Percentiles rank a stretch among this genome's conserved stretches.
phyloP scores from a whole-genome alignment of 2,888 invertebrate genomes.

The Tiliacea citrago region DNA sequence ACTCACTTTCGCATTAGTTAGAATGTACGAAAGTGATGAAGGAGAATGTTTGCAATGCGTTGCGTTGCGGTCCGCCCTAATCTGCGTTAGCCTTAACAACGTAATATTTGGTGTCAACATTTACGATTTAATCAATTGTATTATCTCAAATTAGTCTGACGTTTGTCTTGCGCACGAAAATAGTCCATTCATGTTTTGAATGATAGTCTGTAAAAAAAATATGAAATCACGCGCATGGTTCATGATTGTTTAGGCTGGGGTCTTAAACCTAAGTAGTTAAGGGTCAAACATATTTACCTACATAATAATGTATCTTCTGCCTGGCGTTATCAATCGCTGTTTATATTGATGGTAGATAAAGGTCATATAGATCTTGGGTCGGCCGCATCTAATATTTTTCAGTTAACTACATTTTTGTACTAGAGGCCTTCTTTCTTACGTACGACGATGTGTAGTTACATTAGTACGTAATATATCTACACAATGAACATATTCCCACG shows the following conservation, averaged over 20 bases:
- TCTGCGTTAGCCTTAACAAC: neutral
- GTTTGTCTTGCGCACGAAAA: constrained; percentile 39
- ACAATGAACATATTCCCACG: neutral
- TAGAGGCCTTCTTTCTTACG: neutral
- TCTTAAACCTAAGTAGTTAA: constrained; percentile 15
- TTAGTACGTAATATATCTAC: neutral
- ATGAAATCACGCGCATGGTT: constrained; percentile 48
- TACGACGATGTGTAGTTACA: neutral
- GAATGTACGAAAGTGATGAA: neutral
- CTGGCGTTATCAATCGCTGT: neutral
- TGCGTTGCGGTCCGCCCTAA: neutral
- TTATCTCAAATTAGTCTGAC: constrained; percentile 26
- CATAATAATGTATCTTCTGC: constrained; percentile 9
- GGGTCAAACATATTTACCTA: constrained; percentile 37
- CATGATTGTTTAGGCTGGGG: constrained; percentile 47
- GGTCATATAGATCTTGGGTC: constrained; percentile 4
- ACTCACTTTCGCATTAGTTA: no score
- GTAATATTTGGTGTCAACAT: constrained; percentile 21
- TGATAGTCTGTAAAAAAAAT: constrained; percentile 25
- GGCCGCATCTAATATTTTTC: neutral
- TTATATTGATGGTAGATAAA: constrained; percentile 25
- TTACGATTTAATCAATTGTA: neutral
- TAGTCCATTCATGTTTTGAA: constrained; percentile 38
- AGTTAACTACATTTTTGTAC: neutral
- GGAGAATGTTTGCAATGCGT: neutral